Evolutionary conservation across 30 jellyfish, hydroid and myxozoan genomes (phyloP).

Genomic region (Pseudorhiza aurosa): DNA sequence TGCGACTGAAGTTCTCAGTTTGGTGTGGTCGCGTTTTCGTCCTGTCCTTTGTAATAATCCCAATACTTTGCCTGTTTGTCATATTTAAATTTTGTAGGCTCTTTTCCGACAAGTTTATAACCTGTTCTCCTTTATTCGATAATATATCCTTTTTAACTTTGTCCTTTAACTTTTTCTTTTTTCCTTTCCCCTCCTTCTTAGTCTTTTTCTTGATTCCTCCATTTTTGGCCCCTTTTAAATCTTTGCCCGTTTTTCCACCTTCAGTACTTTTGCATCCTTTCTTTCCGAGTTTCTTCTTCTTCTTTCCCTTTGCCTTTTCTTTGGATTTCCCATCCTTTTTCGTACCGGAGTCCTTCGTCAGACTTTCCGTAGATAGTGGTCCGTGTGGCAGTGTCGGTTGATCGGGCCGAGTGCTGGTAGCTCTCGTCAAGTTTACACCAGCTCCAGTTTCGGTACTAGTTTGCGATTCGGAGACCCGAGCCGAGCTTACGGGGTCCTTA

Average conservation of each 20-base stretch:
- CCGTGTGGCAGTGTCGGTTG: neutral
- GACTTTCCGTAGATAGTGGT: neutral
- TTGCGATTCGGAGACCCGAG: neutral
- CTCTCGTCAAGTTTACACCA: neutral
- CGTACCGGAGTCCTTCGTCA: neutral
- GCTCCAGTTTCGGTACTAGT: neutral
- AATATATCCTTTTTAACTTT: neutral
- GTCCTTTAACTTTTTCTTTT: neutral
- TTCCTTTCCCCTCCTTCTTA: slow-evolving; percentile 20
- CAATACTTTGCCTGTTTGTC: neutral
- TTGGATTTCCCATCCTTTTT: neutral
- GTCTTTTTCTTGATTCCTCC: slow-evolving; percentile 26
- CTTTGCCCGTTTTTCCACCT: neutral
- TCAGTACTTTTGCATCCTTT: neutral
- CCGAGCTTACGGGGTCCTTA: neutral
- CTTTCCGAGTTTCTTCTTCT: slow-evolving; percentile 35
- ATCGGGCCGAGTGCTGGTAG: neutral
- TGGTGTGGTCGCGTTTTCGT: neutral
- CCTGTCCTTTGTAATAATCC: slow-evolving; percentile 17
- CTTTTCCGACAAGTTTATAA: neutral
- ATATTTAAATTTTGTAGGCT: neutral
- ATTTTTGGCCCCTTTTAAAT: neutral
- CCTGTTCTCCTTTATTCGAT: neutral
- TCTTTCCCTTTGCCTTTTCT: slow-evolving; percentile 6
- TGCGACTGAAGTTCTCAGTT: neutral